These are phyloP conservation scores for Rapana venosa DNA, from an alignment of 2,888 invertebrate species.

Conservation along the genomic window DNA sequence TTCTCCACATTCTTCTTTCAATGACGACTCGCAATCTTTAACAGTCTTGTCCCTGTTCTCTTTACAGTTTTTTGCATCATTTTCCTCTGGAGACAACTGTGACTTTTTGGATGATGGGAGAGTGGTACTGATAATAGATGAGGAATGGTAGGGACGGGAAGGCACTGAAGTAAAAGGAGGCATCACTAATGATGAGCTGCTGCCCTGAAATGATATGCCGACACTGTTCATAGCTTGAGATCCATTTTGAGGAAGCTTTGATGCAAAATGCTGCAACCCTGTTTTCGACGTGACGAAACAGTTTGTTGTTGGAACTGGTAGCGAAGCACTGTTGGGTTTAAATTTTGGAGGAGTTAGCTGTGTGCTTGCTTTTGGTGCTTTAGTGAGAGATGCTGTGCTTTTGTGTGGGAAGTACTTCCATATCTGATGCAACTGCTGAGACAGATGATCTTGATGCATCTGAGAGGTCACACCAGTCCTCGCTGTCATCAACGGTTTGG, in stretches of 20 bases:
- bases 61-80: background rate
- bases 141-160: background rate
- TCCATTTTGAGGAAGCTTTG: too few species aligned
- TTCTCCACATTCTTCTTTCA: too few species aligned
- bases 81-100: background rate
- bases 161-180: background rate
- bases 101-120: background rate
- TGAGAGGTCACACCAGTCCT: background rate
- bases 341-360: background rate
- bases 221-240: too few species aligned
- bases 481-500: background rate
- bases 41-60: too few species aligned
- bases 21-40: too few species aligned
- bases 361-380: background rate
- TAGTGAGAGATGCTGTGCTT: background rate
- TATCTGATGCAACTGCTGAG: background rate
- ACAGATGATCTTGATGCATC: background rate
- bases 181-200: too few species aligned
- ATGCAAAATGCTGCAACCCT: too few species aligned
- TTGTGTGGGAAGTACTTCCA: background rate
- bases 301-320: background rate
- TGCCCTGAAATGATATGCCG: background rate
- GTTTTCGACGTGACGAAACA: too few species aligned
- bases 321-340: background rate
- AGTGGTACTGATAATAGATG: background rate